Conservation (phyloP, 1,140 invertebrate genomes). For the Drosophila seguyi region DNA sequence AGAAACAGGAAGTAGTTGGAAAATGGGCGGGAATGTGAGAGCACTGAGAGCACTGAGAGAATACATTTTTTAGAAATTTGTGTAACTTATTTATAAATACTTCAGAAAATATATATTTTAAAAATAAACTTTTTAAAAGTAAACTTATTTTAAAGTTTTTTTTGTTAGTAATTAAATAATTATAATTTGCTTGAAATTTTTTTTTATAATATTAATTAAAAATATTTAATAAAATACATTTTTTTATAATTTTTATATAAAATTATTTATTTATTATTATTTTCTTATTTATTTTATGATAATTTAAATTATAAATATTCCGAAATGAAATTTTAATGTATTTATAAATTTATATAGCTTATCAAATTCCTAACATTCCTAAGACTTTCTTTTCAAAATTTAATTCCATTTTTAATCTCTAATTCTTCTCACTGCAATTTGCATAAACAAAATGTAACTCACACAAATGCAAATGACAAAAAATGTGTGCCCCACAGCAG, state of each 20-base stretch:
- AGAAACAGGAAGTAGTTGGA: slow-evolving; percentile 11
- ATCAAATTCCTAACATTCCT: not conserved
- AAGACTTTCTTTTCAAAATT: not conserved
- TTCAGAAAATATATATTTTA: no score
- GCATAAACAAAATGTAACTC: slow-evolving; percentile 25
- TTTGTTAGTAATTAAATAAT: no score
- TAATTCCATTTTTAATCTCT: not conserved
- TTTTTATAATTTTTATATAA: no score
- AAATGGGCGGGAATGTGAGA: not conserved
- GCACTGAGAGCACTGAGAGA: not conserved
- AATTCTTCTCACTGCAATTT: not conserved
- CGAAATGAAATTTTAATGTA: no score
- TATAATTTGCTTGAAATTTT: no score
- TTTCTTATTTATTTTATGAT: no score
- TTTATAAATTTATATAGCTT: not conserved
- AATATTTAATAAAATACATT: no score
- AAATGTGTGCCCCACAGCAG: slow-evolving; percentile 35
- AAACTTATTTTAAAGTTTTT: no score
- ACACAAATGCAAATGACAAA: slow-evolving; percentile 13
- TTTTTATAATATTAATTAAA: no score
- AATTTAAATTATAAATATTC: no score
- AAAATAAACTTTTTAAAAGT: no score
- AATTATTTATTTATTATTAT: no score
- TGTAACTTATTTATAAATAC: not conserved
- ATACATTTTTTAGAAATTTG: not conserved